These are phyloP conservation scores for Phenganax marumi DNA, from an alignment of 92 coral and sea anemone genomes.

Conservation along the genomic window DNA sequence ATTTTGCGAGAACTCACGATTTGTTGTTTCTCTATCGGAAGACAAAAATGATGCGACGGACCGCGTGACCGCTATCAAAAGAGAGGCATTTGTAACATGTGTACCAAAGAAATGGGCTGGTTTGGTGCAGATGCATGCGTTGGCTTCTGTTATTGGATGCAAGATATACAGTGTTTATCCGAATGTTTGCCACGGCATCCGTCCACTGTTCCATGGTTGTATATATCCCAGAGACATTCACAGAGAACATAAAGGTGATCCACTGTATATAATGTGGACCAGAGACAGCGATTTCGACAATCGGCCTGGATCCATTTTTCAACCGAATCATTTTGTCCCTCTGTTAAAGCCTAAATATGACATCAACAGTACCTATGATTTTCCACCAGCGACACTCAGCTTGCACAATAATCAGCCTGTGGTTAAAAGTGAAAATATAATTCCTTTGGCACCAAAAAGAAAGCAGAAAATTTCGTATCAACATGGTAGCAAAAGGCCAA, in stretches of 20 bases:
- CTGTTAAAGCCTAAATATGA: background rate
- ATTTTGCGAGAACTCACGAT: background rate
- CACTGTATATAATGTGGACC: constrained; percentile 10
- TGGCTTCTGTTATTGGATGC: constrained; percentile 34
- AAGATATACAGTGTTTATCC: constrained; percentile 27
- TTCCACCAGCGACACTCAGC: background rate
- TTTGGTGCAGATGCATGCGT: constrained; percentile 29
- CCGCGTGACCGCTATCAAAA: background rate
- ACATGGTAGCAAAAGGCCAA: constrained; percentile 2
- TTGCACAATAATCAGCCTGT: background rate
- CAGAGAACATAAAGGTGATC: too few relatives aligned
- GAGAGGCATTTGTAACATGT: background rate
- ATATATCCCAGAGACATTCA: too few relatives aligned
- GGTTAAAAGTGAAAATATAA: background rate
- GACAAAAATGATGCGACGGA: constrained; percentile 1
- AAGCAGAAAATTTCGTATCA: background rate
- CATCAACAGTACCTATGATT: constrained; percentile 8
- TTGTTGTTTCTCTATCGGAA: constrained; percentile 1
- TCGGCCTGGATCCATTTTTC: constrained; percentile 8
- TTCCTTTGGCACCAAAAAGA: background rate
- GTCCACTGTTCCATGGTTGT: constrained; percentile 3
- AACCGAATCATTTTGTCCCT: constrained; percentile 32
- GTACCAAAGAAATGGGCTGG: background rate
- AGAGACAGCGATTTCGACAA: constrained; percentile 14
- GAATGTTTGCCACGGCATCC: constrained; percentile 15